A percentile compares a stretch with the other conserved stretches of the same genome.
Evolutionary conservation across 1,140 invertebrate species (phyloP).

Genomic region (Ylistrum balloti): DNA sequence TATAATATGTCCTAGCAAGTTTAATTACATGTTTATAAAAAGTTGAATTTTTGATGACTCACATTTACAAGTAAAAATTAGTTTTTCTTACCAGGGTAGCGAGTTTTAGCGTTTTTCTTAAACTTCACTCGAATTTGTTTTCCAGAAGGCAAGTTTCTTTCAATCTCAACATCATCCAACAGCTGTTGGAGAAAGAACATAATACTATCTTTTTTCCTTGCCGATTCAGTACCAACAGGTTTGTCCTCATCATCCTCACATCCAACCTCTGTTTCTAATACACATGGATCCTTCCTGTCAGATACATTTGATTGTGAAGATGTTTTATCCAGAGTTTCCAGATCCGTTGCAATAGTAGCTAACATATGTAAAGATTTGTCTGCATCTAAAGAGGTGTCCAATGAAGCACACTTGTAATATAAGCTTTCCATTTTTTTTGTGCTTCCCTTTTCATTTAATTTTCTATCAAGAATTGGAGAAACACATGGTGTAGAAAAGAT

Average conservation of each 20-base stretch:
- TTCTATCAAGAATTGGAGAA: conserved; percentile 20
- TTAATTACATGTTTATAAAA: no score
- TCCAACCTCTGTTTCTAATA: not conserved
- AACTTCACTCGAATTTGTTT: not conserved
- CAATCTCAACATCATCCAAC: not conserved
- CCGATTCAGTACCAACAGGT: not conserved
- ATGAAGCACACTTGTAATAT: conserved; percentile 18
- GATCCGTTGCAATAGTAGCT: not conserved
- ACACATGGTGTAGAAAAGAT: not conserved
- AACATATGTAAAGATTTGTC: not conserved
- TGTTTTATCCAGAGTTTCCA: not conserved
- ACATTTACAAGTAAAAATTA: no score
- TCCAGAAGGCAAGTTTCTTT: not conserved
- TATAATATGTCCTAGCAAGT: no score
- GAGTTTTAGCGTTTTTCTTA: not conserved
- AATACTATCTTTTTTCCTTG: not conserved
- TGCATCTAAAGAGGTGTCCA: not conserved
- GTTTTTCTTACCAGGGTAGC: conserved; percentile 1
- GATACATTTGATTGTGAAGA: conserved; percentile 6
- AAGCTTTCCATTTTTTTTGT: not conserved
- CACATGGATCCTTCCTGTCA: not conserved
- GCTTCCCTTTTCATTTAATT: not conserved
- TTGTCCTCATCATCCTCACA: not conserved
- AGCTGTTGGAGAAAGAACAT: not conserved
- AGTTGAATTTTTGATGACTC: no score